phyloP scores from a whole-genome alignment of 2,113 vertebrate genomes.

The Stegostoma tigrinum region DNA sequence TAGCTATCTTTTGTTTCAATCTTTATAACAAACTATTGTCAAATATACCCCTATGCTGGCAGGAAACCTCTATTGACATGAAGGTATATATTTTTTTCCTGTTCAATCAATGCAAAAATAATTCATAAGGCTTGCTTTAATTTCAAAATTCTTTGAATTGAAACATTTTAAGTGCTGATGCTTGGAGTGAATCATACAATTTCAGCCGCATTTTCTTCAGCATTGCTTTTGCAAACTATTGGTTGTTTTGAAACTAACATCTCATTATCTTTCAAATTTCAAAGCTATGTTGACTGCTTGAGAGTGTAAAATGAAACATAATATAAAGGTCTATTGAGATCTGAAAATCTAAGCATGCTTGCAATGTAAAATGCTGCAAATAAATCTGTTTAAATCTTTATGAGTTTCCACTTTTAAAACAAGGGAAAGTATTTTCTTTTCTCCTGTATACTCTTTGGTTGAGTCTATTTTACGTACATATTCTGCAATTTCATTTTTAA shows the following conservation, averaged over 20 bases:
- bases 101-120: not conserved
- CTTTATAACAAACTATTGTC: not conserved
- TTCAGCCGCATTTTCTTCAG: not conserved
- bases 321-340: not conserved
- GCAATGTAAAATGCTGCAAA: not conserved
- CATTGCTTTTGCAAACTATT: not conserved
- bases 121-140: not conserved
- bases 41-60: not conserved
- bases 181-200: not conserved
- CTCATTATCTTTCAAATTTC: not conserved
- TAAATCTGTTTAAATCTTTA: not conserved
- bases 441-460: not conserved
- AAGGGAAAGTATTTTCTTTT: not conserved
- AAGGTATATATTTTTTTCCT: not conserved
- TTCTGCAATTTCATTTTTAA: not conserved
- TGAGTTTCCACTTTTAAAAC: not conserved
- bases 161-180: not conserved
- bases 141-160: constrained; percentile 1
- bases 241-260: not conserved
- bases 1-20: not conserved
- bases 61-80: not conserved
- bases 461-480: not conserved
- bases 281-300: not conserved
- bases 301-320: not conserved
- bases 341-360: not conserved